Percentiles rank a stretch among this genome's conserved stretches.
Conservation (phyloP, 2,113 vertebrate genomes). For the Salvator merianae region DNA sequence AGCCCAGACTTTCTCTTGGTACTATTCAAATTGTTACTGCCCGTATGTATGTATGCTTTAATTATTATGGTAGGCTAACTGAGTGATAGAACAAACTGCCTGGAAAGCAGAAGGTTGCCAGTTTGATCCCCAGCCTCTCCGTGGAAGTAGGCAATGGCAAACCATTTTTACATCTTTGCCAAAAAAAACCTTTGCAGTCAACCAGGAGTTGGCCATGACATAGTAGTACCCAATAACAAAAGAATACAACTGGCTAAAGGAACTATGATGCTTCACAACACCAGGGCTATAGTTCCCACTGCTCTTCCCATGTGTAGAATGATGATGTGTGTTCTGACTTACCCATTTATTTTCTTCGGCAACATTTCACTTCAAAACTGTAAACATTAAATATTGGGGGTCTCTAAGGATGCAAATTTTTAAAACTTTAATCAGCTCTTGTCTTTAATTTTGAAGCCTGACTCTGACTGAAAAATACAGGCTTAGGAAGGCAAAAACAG, state of each 20-base stretch:
- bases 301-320: background rate
- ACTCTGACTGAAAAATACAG: slow-evolving; percentile 16
- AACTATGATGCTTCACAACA: background rate
- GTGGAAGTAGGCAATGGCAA: no score
- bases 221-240: no score
- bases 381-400: slow-evolving; percentile 38
- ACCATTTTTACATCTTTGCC: no score
- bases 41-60: background rate
- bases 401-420: slow-evolving; percentile 18
- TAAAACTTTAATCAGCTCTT: slow-evolving; percentile 18
- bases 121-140: no score
- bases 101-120: no score
- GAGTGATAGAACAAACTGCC: no score
- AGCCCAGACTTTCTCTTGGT: background rate
- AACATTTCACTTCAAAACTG: slow-evolving; percentile 39
- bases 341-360: background rate
- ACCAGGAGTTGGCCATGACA: no score
- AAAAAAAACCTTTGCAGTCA: no score
- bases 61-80: background rate
- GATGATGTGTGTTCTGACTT: background rate
- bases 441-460: slow-evolving; percentile 11
- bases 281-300: fast-evolving
- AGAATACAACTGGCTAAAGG: background rate
- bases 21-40: background rate
- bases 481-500: slow-evolving; percentile 17